Evolutionary conservation across 2,797 vertebrate species (phyloP).

Genomic region (Poeciliopsis gracilis): DNA sequence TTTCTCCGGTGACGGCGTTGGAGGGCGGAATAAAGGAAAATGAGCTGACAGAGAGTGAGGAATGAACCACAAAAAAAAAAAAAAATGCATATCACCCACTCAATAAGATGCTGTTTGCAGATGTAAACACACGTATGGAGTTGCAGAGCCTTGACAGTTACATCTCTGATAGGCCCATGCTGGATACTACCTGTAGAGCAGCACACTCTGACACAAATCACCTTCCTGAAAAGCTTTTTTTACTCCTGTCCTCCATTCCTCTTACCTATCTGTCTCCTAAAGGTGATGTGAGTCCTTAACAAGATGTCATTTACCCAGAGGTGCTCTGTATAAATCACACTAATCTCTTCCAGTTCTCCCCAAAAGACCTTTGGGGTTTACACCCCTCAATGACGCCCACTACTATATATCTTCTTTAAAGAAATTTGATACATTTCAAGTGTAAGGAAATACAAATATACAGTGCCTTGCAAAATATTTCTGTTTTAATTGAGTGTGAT

Average conservation of each 20-base stretch:
- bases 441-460: not conserved
- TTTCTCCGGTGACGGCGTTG: slow-evolving; percentile 30
- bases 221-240: slow-evolving; percentile 47
- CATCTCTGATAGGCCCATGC: slow-evolving; percentile 21
- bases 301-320: slow-evolving; percentile 39
- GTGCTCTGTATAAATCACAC: slow-evolving; percentile 27
- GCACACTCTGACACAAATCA: slow-evolving; percentile 53
- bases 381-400: not conserved
- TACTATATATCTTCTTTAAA: not conserved
- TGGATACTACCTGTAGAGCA: slow-evolving; percentile 40
- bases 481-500: not conserved
- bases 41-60: slow-evolving; percentile 21
- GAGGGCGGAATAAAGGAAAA: slow-evolving; percentile 31
- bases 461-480: not conserved
- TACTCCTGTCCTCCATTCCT: slow-evolving; percentile 22
- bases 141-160: slow-evolving; percentile 8
- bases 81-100: slow-evolving; percentile 3
- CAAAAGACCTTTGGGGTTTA: slow-evolving; percentile 9
- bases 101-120: slow-evolving; percentile 24
- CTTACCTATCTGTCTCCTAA: slow-evolving; percentile 53
- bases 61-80: slow-evolving; percentile 6
- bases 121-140: slow-evolving; percentile 19
- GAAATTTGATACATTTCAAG: not conserved
- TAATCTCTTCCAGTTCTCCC: slow-evolving; percentile 37
- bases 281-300: slow-evolving; percentile 28